Evolutionary conservation across 1,140 invertebrate species (phyloP), one percentile per base, ranked within the genome.

Genomic region (Zaprionus capensis): DNA sequence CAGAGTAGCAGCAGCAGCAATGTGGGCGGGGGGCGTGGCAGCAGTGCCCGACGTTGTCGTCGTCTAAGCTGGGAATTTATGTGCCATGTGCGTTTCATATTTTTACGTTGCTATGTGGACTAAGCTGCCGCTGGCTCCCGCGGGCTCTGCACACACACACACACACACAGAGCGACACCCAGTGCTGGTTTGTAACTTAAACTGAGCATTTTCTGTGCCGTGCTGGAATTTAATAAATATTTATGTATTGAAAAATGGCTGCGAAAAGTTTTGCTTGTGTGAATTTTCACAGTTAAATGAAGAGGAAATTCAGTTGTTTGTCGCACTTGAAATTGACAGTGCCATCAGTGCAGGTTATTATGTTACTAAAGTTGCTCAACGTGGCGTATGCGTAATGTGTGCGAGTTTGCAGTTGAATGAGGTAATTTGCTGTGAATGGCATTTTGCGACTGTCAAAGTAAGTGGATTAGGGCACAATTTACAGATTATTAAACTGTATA

Each of bases 51-150:
- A 59, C 66, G 55, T 31, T 76, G 65, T 68, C 65, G 66, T 70
- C 76, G 81, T 78, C 78, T 88, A 81, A 87, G 84, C 85, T 83
- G 71, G 63, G 71, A 88, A 88, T 88, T 88, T 88, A 78, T 85
- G 72, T 85, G 77, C 81, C 81, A 83, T 85, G 82, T 83, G 82
- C 81, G 74, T 80, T 78, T 78, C 71, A 83, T 85, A 85, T 85
- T 83, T 85, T 81, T 67, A 81, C 81, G 85, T 83, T 81, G 74
- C 83, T 61, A 83, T 83, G 84, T 77, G 74, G 61, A 76, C 69
- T 72, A 59, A 65, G 70, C 70, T 76, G 26, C 61, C 49, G 56
- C 57, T 57, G 59, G 57, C 57, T 72, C 70, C 69, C 74, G 55
- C 24, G 44, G 63, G 62, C 15, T 31, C 20, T 20, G 24, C 53